Evolutionary conservation across 2,888 invertebrate genomes (phyloP).

Genomic region (Mylabris sibirica): DNA sequence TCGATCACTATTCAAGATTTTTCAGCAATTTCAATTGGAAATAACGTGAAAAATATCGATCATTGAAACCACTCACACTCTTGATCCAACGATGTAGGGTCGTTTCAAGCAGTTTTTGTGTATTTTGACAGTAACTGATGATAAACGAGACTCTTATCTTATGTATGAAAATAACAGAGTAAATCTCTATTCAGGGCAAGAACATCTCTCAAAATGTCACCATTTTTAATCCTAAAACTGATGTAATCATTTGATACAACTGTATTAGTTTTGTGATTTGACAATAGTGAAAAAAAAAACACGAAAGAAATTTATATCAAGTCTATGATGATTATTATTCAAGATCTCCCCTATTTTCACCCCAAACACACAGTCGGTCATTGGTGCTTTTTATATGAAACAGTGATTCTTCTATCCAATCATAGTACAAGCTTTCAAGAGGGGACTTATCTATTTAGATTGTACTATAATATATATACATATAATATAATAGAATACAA

Average conservation of each 20-base stretch:
- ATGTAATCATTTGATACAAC: constrained; percentile 7
- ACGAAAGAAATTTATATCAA: background rate
- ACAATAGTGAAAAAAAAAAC: background rate
- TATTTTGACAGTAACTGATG: no score
- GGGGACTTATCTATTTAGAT: constrained; percentile 42
- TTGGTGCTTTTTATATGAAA: constrained; percentile 24
- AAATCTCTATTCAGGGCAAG: background rate
- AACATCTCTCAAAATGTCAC: background rate
- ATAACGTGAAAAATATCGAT: no score
- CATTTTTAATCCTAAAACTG: background rate
- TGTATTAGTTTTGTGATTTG: constrained; percentile 9
- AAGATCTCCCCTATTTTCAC: constrained; percentile 9
- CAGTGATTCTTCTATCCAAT: constrained; percentile 39
- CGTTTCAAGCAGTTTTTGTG: no score
- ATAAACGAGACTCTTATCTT: no score
- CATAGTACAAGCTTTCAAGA: constrained; percentile 39
- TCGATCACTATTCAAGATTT: no score
- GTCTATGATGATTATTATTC: constrained; percentile 16
- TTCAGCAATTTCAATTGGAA: no score
- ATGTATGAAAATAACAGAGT: background rate
- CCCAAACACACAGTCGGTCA: constrained; percentile 8
- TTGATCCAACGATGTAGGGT: no score
- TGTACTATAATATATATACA: constrained; percentile 15
- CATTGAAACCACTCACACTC: no score
- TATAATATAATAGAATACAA: constrained; percentile 34